These are phyloP conservation scores for Kryptolebias marmoratus DNA, from an alignment of 2,113 vertebrate species.

Conservation along the genomic window DNA sequence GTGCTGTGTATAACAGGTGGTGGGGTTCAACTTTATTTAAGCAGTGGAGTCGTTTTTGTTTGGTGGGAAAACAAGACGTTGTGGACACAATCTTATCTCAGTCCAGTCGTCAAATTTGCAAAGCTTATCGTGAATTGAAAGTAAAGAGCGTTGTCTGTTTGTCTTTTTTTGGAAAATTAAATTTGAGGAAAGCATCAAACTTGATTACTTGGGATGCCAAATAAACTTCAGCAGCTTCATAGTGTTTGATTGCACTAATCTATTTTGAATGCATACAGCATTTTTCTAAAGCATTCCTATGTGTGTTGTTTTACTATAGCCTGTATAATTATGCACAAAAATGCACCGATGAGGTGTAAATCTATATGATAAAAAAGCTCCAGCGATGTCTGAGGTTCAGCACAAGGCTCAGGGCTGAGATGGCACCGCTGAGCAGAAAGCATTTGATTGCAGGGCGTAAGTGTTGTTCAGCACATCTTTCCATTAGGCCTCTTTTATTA, in stretches of 20 bases:
- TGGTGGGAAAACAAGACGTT: not conserved
- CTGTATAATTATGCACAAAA: conserved; percentile 4
- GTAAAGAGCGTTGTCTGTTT: not conserved
- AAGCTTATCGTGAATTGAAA: not conserved
- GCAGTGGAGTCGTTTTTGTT: not conserved
- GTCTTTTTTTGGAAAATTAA: not conserved
- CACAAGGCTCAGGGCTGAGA: not conserved
- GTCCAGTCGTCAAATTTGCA: not conserved
- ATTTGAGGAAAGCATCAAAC: not conserved
- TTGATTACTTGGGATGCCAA: not conserved
- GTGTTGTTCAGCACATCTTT: conserved; percentile 30
- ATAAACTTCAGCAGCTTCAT: not conserved
- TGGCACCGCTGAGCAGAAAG: conserved; percentile 23
- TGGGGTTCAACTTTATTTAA: not conserved
- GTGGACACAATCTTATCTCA: not conserved
- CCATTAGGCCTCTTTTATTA: conserved; percentile 42
- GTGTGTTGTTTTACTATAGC: conserved; percentile 1
- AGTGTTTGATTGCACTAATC: not conserved
- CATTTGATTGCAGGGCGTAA: conserved; percentile 40
- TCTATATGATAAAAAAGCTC: conserved; percentile 10
- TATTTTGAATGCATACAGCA: not conserved
- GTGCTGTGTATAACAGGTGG: not conserved
- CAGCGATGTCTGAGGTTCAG: not conserved
- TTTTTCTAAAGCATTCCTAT: not conserved
- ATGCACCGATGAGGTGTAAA: conserved; percentile 11